Base-by-base conservation (phyloP, 2,113 vertebrate species). In the Arvicanthis niloticus region DNA sequence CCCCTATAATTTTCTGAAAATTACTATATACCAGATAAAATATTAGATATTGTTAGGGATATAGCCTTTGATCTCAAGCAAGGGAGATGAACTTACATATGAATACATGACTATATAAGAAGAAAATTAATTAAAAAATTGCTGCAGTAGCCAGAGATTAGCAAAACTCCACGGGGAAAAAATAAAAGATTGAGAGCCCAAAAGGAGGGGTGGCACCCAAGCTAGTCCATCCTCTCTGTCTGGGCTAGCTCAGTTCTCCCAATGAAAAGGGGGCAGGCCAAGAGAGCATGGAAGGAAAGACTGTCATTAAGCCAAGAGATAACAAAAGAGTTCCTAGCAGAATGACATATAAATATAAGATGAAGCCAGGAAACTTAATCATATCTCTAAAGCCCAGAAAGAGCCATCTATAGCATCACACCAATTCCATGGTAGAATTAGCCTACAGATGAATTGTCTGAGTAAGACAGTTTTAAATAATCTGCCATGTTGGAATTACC, bases 391-490 rank as follows among this genome's bases (percentile, higher is more conserved):
- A 86, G 68, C 40, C 95, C 45, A 85, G 72, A 29, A 37, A 90
- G 56, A 92, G 51, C 12, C 56, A 89, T 95, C 58, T 40, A 78
- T 75, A 24, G 65, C 88, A 90, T 95, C 81, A 86, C 26, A 95
- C 31, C 65, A 96, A 89, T 56, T 93, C 87, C 75, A 70, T 53
- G 67, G 72, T 34, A 48, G 70, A 94, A 95, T 26, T 81, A 92
- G 68, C 80, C 56, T 88, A 91, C 53, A 86, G 77, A 87, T 86
- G 95, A 97, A 75, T 85, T 93, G 45, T 95, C 62, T 95, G 68
- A 89, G 90, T 8, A 82, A 86, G 81, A 89, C 45, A 93, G 76
- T 87, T 93, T 92, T 92, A 95, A 67, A 17, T 97, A 95, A 95
- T 90, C 51, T 22, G 24, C 37, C 89, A 81, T 19, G 82, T 62